phyloP scores from a whole-genome alignment of 2,113 vertebrate species.

The Mungos mungo region DNA sequence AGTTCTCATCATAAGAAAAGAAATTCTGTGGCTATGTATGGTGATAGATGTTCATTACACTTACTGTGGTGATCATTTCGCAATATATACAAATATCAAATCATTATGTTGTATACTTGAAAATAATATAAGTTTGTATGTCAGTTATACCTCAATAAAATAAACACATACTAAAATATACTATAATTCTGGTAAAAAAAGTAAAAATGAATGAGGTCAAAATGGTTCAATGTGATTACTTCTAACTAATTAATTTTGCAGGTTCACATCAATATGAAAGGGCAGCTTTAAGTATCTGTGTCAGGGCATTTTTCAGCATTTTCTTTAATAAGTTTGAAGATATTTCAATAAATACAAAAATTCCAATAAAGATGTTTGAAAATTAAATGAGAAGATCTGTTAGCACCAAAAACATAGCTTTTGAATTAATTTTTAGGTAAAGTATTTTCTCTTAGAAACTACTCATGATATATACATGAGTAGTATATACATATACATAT shows the following conservation, averaged over 20 bases:
- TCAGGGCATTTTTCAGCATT: slow-evolving; percentile 22
- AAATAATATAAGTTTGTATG: neutral
- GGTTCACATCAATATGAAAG: slow-evolving; percentile 3
- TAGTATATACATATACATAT: too few species aligned
- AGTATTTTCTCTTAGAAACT: slow-evolving; percentile 34
- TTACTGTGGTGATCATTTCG: neutral
- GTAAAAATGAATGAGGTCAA: slow-evolving; percentile 36
- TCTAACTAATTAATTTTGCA: slow-evolving; percentile 29
- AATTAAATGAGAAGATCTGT: slow-evolving; percentile 5
- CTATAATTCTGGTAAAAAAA: neutral
- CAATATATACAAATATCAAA: neutral
- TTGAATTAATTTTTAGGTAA: slow-evolving; percentile 43
- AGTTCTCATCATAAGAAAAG: neutral
- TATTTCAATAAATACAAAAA: slow-evolving; percentile 32
- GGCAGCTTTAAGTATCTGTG: neutral
- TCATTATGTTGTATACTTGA: neutral
- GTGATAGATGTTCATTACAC: neutral
- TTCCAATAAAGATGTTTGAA: neutral
- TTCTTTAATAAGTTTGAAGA: slow-evolving; percentile 28
- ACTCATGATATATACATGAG: neutral
- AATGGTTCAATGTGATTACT: neutral
- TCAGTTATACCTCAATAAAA: neutral
- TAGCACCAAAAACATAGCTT: neutral
- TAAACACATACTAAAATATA: neutral
- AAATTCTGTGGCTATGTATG: neutral